Evolutionary conservation across 2,113 vertebrate species (phyloP).

Genomic region (Sitta europaea): DNA sequence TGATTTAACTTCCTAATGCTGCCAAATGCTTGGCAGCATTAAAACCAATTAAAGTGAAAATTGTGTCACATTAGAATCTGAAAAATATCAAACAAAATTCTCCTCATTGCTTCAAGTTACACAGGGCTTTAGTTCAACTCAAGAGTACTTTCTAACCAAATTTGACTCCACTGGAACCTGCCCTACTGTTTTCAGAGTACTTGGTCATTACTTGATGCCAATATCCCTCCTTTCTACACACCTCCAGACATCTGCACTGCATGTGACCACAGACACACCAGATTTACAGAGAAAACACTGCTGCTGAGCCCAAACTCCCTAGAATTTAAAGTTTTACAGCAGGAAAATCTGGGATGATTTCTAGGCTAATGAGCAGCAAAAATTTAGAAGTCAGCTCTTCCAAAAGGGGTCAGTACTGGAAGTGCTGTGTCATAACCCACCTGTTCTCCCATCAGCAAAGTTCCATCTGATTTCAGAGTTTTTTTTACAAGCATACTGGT

Average conservation of each 20-base stretch:
- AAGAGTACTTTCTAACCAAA: background rate
- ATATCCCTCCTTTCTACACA: background rate
- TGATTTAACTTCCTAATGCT: background rate
- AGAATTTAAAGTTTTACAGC: background rate
- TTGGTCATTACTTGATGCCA: background rate
- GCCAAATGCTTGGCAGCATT: conserved; percentile 32
- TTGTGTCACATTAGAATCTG: conserved; percentile 5
- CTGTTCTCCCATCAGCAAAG: background rate
- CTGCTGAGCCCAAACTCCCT: background rate
- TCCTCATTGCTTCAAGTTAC: conserved; percentile 1
- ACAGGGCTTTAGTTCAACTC: background rate
- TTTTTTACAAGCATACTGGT: background rate
- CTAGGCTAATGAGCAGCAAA: background rate
- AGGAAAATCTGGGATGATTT: background rate
- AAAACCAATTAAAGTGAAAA: conserved; percentile 58
- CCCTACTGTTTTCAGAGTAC: background rate
- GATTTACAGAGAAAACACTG: background rate
- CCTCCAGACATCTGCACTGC: background rate
- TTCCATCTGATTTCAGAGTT: background rate
- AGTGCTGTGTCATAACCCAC: background rate
- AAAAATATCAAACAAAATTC: conserved; percentile 19
- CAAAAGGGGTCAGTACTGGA: background rate
- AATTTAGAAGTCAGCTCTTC: background rate
- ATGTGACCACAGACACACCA: background rate
- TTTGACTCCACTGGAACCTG: background rate